These are phyloP conservation scores for Arctopsyche grandis DNA, from an alignment of 1,140 invertebrate genomes.

Conservation along the genomic window DNA sequence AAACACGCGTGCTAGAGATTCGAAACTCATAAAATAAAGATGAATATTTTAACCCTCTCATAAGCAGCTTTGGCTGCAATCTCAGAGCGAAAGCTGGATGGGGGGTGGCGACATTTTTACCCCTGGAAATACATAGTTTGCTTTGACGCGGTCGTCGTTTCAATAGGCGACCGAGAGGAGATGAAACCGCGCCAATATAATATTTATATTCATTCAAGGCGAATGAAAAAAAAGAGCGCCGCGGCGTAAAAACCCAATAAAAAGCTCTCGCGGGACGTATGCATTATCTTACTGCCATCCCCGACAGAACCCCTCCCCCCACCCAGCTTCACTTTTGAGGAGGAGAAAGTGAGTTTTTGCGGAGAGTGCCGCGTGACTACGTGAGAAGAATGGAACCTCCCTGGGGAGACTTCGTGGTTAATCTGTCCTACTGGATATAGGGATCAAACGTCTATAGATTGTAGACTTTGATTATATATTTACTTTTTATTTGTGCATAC, in stretches of 20 bases:
- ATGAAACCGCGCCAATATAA: slow-evolving; percentile 43
- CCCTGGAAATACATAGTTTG: slow-evolving; percentile 1
- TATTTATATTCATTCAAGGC: slow-evolving; percentile 41
- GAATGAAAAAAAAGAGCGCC: background rate
- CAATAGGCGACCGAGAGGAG: slow-evolving; percentile 35
- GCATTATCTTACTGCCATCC: slow-evolving; percentile 32
- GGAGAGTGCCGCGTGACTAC: slow-evolving; percentile 1
- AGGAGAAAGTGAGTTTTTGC: slow-evolving; percentile 9
- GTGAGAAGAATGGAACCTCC: slow-evolving; percentile 37
- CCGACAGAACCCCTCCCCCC: background rate
- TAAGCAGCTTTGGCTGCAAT: slow-evolving; percentile 31
- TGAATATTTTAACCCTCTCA: slow-evolving; percentile 37
- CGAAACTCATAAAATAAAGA: slow-evolving; percentile 37
- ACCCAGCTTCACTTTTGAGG: slow-evolving; percentile 4
- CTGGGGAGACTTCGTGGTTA: slow-evolving; percentile 23
- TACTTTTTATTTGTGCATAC: no score
- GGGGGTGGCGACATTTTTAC: slow-evolving; percentile 9
- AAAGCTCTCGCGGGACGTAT: slow-evolving; percentile 25
- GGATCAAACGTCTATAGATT: background rate
- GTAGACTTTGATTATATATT: no score
- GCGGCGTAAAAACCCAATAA: slow-evolving; percentile 43
- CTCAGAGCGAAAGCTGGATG: slow-evolving; percentile 5
- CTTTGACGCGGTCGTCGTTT: slow-evolving; percentile 14
- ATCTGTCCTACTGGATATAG: slow-evolving; percentile 37
- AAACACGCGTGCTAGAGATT: slow-evolving; percentile 7